Percentiles rank a stretch among this genome's conserved stretches.
Conservation (phyloP, 1,140 invertebrate genomes). For the Drosophila trapezifrons region DNA sequence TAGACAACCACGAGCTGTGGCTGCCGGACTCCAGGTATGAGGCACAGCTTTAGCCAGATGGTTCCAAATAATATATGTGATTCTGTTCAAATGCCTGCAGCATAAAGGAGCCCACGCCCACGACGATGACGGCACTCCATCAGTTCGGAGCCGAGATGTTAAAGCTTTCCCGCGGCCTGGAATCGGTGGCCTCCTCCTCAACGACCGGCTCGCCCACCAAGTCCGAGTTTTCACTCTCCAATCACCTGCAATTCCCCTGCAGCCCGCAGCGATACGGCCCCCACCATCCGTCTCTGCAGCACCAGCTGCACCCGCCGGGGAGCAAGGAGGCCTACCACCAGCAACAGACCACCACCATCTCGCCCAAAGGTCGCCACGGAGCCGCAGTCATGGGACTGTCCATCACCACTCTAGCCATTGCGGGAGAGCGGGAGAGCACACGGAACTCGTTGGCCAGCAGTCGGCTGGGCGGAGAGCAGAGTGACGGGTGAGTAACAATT, state of each 20-base stretch:
- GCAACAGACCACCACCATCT: constrained; percentile 31
- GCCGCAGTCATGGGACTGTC: constrained; percentile 47
- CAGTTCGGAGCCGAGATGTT: constrained; percentile 93
- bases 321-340: constrained; percentile 41
- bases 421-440: constrained; percentile 71
- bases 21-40: constrained; percentile 88
- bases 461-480: constrained; percentile 64
- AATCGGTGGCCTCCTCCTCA: constrained; percentile 86
- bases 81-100: constrained; percentile 37
- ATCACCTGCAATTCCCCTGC: constrained; percentile 67
- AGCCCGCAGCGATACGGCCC: constrained; percentile 69
- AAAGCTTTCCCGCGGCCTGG: constrained; percentile 90
- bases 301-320: constrained; percentile 45
- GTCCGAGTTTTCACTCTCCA: constrained; percentile 79
- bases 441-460: constrained; percentile 71
- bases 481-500: constrained; percentile 60
- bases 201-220: constrained; percentile 84
- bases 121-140: constrained; percentile 91
- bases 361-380: constrained; percentile 56
- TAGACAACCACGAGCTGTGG: constrained; percentile 92
- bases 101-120: constrained; percentile 88
- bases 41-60: not conserved
- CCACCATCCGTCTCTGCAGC: constrained; percentile 44
- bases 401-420: constrained; percentile 51
- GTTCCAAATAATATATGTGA: not conserved